These are phyloP conservation scores for Hycleus cichorii DNA, from an alignment of 1,140 invertebrate species.

Conservation along the genomic window DNA sequence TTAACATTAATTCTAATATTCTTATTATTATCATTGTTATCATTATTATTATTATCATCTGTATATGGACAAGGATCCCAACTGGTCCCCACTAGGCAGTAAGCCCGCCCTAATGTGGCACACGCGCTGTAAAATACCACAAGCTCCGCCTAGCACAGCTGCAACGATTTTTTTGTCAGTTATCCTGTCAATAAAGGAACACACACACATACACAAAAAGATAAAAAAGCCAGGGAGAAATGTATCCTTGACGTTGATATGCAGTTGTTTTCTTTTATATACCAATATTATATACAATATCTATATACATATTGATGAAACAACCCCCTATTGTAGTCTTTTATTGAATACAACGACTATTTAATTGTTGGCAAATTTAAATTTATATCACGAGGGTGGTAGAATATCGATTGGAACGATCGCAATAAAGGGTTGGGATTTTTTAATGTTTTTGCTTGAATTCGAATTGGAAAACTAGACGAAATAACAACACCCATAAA, in stretches of 20 bases:
- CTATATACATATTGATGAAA: neutral
- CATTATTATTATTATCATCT: no score
- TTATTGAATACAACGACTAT: neutral
- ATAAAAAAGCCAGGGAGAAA: slow-evolving; percentile 6
- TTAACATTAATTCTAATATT: no score
- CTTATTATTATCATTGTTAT: no score
- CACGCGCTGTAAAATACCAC: slow-evolving; percentile 12
- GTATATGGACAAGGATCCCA: no score
- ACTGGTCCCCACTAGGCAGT: slow-evolving; percentile 4
- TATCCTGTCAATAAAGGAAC: slow-evolving; percentile 28
- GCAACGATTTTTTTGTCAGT: slow-evolving; percentile 28
- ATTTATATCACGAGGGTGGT: no score
- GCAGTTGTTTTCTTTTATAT: slow-evolving; percentile 18
- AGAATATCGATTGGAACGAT: no score
- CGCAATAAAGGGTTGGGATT: no score
- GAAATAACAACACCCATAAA: slow-evolving; percentile 8
- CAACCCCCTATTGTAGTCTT: neutral
- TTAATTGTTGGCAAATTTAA: no score
- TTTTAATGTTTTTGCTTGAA: no score
- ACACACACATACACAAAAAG: neutral
- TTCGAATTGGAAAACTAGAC: no score
- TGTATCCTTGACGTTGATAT: slow-evolving; percentile 15
- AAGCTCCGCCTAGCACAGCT: slow-evolving; percentile 22
- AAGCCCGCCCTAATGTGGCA: slow-evolving; percentile 16
- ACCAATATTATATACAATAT: neutral